A percentile compares a stretch with the other conserved stretches of the same genome.
Evolutionary conservation across 64 coral and sea anemone species (phyloP).

Genomic region (Porites australiensis): DNA sequence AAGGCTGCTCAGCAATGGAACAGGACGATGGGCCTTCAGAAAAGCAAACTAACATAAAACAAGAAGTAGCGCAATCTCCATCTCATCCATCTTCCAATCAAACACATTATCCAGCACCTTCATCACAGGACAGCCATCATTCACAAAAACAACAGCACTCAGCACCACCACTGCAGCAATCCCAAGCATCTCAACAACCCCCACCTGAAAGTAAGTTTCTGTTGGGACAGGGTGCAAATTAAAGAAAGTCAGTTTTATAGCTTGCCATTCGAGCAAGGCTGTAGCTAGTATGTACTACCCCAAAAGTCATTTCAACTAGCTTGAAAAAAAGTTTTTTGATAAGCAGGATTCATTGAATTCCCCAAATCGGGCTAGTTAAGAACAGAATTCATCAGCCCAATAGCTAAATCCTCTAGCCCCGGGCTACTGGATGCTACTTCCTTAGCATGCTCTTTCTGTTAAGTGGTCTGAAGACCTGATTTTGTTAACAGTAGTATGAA

Average conservation of each 20-base stretch:
- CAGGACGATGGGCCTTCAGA: constrained; percentile 74
- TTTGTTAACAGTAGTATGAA: too few relatives aligned
- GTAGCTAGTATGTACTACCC: too few relatives aligned
- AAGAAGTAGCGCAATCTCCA: constrained; percentile 36
- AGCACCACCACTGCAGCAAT: background rate
- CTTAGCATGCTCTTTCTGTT: too few relatives aligned
- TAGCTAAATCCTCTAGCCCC: too few relatives aligned
- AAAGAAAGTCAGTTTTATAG: background rate
- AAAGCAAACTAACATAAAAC: constrained; percentile 63
- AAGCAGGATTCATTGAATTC: too few relatives aligned
- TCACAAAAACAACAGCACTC: background rate
- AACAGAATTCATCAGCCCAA: too few relatives aligned
- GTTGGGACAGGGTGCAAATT: background rate
- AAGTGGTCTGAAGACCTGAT: too few relatives aligned
- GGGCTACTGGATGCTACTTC: too few relatives aligned
- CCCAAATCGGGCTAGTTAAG: too few relatives aligned
- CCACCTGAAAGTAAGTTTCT: constrained; percentile 26
- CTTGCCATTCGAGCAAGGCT: too few relatives aligned
- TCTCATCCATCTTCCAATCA: background rate
- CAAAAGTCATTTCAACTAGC: too few relatives aligned
- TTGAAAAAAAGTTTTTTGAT: too few relatives aligned
- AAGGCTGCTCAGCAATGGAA: constrained; percentile 71
- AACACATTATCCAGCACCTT: constrained; percentile 6
- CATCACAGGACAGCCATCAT: constrained; percentile 13
- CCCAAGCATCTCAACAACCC: constrained; percentile 41